These are phyloP conservation scores for Gorsachius magnificus DNA, from an alignment of 2,797 vertebrate species.

Conservation along the genomic window DNA sequence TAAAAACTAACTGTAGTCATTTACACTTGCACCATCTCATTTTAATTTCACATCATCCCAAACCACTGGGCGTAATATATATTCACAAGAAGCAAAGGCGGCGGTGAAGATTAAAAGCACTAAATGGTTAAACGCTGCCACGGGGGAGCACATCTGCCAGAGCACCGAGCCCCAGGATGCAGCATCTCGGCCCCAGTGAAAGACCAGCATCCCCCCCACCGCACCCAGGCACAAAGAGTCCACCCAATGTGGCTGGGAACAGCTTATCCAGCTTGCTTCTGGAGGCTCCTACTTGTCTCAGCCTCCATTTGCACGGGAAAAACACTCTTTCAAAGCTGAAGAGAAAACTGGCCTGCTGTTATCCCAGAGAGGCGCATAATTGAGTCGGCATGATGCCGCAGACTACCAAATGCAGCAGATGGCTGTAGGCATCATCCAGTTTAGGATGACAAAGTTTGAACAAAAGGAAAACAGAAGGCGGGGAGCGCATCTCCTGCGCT, in stretches of 20 bases:
- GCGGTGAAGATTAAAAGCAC: neutral
- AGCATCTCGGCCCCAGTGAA: neutral
- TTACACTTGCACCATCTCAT: neutral
- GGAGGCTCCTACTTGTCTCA: neutral
- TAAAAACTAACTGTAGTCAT: neutral
- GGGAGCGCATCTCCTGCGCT: neutral
- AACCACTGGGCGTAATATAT: neutral
- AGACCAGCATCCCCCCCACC: neutral
- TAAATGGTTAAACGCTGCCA: neutral
- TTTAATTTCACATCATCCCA: neutral
- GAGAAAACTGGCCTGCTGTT: conserved; percentile 33
- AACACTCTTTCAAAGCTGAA: neutral
- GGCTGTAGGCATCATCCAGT: conserved; percentile 61
- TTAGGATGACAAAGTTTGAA: conserved; percentile 65
- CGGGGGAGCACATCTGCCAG: neutral
- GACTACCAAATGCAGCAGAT: conserved; percentile 43
- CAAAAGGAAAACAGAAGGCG: conserved; percentile 59
- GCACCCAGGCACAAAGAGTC: neutral
- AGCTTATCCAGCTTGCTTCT: neutral
- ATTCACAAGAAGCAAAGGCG: neutral
- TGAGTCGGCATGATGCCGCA: conserved; percentile 16
- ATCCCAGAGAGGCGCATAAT: conserved; percentile 18
- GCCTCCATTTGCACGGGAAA: neutral
- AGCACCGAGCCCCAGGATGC: neutral
- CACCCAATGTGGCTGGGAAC: neutral